Percentiles rank a stretch among this genome's conserved stretches.
Evolutionary conservation across 2,888 invertebrate genomes (phyloP).

Genomic region (Geotrupes spiniger): DNA sequence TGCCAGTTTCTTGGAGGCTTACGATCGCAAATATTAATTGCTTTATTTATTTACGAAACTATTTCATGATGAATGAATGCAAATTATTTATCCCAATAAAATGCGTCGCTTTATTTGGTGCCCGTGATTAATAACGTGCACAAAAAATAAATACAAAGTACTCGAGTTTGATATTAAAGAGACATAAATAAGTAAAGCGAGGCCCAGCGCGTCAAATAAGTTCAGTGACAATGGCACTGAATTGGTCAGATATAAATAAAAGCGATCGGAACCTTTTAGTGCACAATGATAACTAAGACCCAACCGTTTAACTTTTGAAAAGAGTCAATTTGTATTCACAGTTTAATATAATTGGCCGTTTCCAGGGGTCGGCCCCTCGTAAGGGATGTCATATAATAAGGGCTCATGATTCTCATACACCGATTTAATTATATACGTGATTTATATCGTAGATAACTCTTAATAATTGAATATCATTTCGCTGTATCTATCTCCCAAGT

Average conservation of each 20-base stretch:
- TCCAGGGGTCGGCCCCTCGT: constrained; percentile 32
- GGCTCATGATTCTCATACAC: constrained; percentile 41
- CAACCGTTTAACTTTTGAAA: constrained; percentile 49
- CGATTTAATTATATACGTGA: constrained; percentile 46
- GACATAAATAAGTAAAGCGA: constrained; percentile 22
- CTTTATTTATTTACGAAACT: no score
- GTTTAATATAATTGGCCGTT: constrained; percentile 40
- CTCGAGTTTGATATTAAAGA: constrained; percentile 20
- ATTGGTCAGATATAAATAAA: constrained; percentile 29
- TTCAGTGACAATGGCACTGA: constrained; percentile 24
- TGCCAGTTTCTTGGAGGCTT: no score
- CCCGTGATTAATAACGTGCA: constrained; percentile 10
- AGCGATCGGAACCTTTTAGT: constrained; percentile 28
- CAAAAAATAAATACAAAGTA: constrained; percentile 5
- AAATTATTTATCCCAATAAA: no score
- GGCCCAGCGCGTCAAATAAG: constrained; percentile 21
- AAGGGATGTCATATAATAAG: constrained; percentile 42
- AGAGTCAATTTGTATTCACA: constrained; percentile 49
- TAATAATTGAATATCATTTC: constrained; percentile 40
- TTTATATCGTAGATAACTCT: constrained; percentile 46
- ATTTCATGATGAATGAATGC: no score
- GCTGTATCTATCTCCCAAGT: constrained; percentile 35
- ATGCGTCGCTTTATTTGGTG: no score
- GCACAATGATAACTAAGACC: constrained; percentile 41
- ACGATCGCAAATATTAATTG: no score